Base-by-base conservation (phyloP, 2,797 vertebrate species). In the Heliangelus exortis region DNA sequence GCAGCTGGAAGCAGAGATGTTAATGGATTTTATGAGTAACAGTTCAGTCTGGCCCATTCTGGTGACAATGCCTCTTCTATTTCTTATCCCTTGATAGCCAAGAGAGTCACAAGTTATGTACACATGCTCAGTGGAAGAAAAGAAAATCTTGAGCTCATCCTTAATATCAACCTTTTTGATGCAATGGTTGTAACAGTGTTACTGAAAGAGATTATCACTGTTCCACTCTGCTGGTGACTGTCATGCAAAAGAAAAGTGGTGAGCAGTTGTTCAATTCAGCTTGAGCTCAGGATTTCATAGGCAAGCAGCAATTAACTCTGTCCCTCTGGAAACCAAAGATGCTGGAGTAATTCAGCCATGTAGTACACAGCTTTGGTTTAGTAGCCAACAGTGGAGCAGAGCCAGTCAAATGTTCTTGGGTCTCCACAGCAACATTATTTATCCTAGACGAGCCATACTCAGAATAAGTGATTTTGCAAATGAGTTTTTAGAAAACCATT, bases 291-390 rank as follows among this genome's bases (percentile, higher is more conserved):
- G 31, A 80, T 91, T 94, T 91, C 29, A 53, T 68, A 84, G 39
- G 28, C 76, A 81, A 33, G 36, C 47, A 93, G 41, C n/a, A 71
- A 85, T 92, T 93, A 91, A 76, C 10, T 87, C 29, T 78, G 45
- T 63, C 74, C 73, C 39, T 91, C 63, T 87, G 74, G 87, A 96
- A 96, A 88, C 26, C 41, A 79, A 89, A 88, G 41, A 59, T 47
- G 45, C 6, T 51, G 50, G 13, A 88, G 61, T 68, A 79, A 84
- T 83, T 90, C 58, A 59, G 73, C 62, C 45, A 83, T n/a, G 20
- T 62, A 67, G 20, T 9, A 23, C n/a, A 18, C 26, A 66, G 65
- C 48, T 92, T 92, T 73, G 47, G n/a, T 87, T 91, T 93, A 85
- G 71, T 57, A 89, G 72, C 23, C 53, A 76, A 43, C 3, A 65